Evolutionary conservation across 2,888 invertebrate species (phyloP).

Genomic region (Stegophylla sp.): DNA sequence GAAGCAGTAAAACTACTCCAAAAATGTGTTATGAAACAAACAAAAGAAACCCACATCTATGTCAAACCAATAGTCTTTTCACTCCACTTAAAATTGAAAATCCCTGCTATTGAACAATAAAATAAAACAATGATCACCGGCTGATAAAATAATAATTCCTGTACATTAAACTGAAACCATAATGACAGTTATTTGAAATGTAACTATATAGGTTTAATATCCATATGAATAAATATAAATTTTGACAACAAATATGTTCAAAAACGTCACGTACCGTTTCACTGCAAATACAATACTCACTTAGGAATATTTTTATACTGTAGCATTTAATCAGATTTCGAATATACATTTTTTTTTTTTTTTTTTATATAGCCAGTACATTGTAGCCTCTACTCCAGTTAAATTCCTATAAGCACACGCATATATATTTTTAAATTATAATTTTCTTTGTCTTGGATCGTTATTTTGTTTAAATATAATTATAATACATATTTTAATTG

Average conservation of each 20-base stretch:
- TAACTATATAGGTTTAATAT: background rate
- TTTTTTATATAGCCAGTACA: too few relatives aligned
- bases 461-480: too few relatives aligned
- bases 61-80: too few relatives aligned
- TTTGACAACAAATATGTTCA: background rate
- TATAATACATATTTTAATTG: too few relatives aligned
- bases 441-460: too few relatives aligned
- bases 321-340: background rate
- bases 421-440: too few relatives aligned
- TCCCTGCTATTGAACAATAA: background rate
- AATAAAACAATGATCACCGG: background rate
- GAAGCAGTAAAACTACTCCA: background rate
- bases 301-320: background rate
- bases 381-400: too few relatives aligned
- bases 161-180: background rate
- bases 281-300: background rate
- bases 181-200: background rate
- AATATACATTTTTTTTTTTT: background rate
- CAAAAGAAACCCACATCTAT: too few relatives aligned
- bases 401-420: too few relatives aligned
- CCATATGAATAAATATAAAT: constrained; percentile 27
- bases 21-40: too few relatives aligned
- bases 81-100: background rate
- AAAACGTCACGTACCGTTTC: background rate
- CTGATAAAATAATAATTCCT: background rate